Percentiles rank a stretch among this genome's conserved stretches.
Evolutionary conservation across 2,888 invertebrate genomes (phyloP).

Genomic region (Cyrtodaria siliqua): DNA sequence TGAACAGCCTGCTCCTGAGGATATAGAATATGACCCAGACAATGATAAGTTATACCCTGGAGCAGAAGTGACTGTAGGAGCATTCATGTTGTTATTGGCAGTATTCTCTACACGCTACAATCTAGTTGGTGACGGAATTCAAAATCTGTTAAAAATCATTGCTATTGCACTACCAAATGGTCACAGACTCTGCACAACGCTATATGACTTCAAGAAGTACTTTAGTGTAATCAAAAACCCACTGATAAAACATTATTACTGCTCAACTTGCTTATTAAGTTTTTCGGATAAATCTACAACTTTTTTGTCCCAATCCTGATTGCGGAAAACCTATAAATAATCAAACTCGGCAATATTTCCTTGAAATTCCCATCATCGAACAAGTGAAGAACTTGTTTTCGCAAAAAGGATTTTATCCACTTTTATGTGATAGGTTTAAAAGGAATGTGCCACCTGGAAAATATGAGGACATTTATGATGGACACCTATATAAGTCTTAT

Average conservation of each 20-base stretch:
- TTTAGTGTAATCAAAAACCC: slow-evolving; percentile 43
- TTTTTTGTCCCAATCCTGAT: slow-evolving; percentile 6
- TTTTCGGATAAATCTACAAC: neutral
- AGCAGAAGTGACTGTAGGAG: too few species aligned
- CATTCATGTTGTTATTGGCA: too few species aligned
- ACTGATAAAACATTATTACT: slow-evolving; percentile 36
- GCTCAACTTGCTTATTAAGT: slow-evolving; percentile 5
- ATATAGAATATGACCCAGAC: too few species aligned
- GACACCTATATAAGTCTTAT: slow-evolving; percentile 25
- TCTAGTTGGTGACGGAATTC: too few species aligned
- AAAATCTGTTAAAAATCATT: too few species aligned
- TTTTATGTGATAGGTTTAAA: slow-evolving; percentile 27
- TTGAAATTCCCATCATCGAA: slow-evolving; percentile 28
- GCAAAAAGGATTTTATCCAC: slow-evolving; percentile 21
- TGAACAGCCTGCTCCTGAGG: too few species aligned
- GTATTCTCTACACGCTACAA: too few species aligned
- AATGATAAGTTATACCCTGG: too few species aligned
- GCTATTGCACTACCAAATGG: too few species aligned
- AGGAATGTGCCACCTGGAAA: neutral
- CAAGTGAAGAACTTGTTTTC: slow-evolving; percentile 29
- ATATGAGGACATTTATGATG: slow-evolving; percentile 48
- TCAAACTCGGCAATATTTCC: slow-evolving; percentile 18
- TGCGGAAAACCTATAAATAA: slow-evolving; percentile 7
- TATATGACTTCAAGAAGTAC: slow-evolving; percentile 33
- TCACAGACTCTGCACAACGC: slow-evolving; percentile 6